phyloP scores from a whole-genome alignment of 2,113 vertebrate genomes.

The Bolborhynchus lineola region DNA sequence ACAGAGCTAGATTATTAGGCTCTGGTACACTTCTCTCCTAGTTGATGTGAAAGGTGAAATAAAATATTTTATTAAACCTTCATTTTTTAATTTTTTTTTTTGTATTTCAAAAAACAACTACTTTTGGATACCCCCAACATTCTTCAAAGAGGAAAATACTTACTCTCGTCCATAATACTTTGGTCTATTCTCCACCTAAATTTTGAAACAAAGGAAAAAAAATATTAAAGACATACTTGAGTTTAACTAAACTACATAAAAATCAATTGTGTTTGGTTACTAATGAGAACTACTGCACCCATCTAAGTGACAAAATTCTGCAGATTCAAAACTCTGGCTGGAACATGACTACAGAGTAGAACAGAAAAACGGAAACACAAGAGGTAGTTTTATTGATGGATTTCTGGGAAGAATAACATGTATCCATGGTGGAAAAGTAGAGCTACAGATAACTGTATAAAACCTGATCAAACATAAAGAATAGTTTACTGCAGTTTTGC shows the following conservation, averaged over 20 bases:
- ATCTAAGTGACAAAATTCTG: background rate
- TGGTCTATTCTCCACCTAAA: slow-evolving; percentile 95
- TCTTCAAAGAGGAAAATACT: slow-evolving; percentile 73
- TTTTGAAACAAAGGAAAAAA: slow-evolving; percentile 50
- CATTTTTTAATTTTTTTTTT: background rate
- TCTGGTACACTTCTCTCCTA: background rate
- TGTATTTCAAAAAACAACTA: background rate
- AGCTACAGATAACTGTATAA: background rate
- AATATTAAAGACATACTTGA: slow-evolving; percentile 24
- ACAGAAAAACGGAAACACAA: background rate
- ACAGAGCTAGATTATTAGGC: background rate
- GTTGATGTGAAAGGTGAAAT: background rate
- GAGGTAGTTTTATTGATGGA: background rate
- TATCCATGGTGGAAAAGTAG: background rate
- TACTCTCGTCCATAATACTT: slow-evolving; percentile 99
- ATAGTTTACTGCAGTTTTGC: background rate
- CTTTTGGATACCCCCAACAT: background rate
- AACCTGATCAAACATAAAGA: background rate
- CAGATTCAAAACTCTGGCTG: background rate
- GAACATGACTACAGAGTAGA: background rate
- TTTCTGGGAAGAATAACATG: background rate
- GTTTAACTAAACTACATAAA: slow-evolving; percentile 12
- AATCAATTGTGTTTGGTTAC: background rate
- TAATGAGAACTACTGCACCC: background rate
- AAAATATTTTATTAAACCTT: background rate